Percentiles rank a stretch among this genome's conserved stretches.
These are phyloP conservation scores for Artemisiospiza belli DNA, from an alignment of 2,113 vertebrate species.

Conservation along the genomic window DNA sequence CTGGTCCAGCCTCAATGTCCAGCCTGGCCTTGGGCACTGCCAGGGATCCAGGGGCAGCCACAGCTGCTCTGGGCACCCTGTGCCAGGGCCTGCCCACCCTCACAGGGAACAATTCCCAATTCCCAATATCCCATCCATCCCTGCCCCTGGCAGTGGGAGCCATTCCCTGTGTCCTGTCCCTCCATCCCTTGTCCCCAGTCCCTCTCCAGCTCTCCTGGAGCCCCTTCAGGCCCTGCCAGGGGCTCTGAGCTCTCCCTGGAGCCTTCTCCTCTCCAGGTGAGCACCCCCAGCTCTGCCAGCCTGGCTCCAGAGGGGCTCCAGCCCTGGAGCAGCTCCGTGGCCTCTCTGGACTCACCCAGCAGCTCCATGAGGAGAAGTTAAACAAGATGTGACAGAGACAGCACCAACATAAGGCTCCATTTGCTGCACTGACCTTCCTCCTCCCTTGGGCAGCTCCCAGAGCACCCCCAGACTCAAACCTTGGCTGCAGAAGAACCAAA, in stretches of 20 bases:
- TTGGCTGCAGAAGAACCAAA: background rate
- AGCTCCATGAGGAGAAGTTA: background rate
- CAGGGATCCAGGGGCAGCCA: too few relatives aligned
- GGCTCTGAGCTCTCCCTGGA: background rate
- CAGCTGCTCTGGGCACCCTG: too few relatives aligned
- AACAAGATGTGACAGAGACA: background rate
- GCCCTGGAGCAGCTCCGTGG: rapidly evolving
- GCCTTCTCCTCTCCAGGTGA: background rate
- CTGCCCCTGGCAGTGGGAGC: too few relatives aligned
- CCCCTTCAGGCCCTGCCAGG: background rate
- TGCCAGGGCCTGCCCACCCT: too few relatives aligned
- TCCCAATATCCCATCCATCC: too few relatives aligned
- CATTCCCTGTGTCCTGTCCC: background rate
- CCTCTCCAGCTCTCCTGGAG: background rate
- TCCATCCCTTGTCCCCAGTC: background rate
- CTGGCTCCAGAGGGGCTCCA: background rate
- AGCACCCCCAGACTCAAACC: background rate
- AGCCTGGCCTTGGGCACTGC: too few relatives aligned
- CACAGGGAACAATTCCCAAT: too few relatives aligned
- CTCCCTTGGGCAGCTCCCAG: background rate
- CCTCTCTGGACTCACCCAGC: background rate
- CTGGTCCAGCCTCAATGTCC: too few relatives aligned
- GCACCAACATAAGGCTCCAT: too few relatives aligned
- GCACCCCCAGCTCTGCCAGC: background rate
- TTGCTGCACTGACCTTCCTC: background rate